Base-by-base conservation (phyloP, 2,888 invertebrate species). In the Orchesella flavescens region DNA sequence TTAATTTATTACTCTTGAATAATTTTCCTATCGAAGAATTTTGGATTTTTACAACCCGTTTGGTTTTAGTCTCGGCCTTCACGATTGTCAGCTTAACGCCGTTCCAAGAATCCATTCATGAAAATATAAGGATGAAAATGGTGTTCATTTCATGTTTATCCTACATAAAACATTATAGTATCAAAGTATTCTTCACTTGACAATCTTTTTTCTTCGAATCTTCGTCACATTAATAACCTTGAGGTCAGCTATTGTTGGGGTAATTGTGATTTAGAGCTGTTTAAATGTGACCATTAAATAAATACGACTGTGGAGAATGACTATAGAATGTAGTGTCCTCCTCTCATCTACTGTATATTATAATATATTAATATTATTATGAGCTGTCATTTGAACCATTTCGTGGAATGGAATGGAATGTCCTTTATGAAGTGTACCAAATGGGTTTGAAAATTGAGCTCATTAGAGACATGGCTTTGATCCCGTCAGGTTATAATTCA, bases 1-100 rank as follows among this genome's bases (percentile, higher is more conserved):
- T 77, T 77, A 77, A 77, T 77, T 77, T 77, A 77, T 69, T 44
- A 19, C 57, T n/a, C 23, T 23, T 46, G 74, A 75, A 49, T n/a
- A 53, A 49, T 12, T 15, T 68, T 68, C 21, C 1, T 21, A 49
- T 49, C 10, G 49, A 49, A 49, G 12, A 44, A 7, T 12, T 34
- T 34, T 34, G 2, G 34, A 34, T 7, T 7, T 34, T 34, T 34
- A 34, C 34, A 34, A 34, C 34, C 34, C 34, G 34, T 34, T 34
- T 66, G 53, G 53, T 15, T 17, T 53, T 53, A 15, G 2, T 53
- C 10, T 53, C 1, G 2, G 2, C 9, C 10, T 53, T 9, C 15
- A 53, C 2, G 7, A 34, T 4, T 34, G 34, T 34, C 34, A 34
- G 34, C 34, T 34, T 34, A 34, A 4, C 2, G 34, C n/a, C 7